Evolutionary conservation across 2,113 vertebrate species (phyloP).

Genomic region (Hylia prasina): DNA sequence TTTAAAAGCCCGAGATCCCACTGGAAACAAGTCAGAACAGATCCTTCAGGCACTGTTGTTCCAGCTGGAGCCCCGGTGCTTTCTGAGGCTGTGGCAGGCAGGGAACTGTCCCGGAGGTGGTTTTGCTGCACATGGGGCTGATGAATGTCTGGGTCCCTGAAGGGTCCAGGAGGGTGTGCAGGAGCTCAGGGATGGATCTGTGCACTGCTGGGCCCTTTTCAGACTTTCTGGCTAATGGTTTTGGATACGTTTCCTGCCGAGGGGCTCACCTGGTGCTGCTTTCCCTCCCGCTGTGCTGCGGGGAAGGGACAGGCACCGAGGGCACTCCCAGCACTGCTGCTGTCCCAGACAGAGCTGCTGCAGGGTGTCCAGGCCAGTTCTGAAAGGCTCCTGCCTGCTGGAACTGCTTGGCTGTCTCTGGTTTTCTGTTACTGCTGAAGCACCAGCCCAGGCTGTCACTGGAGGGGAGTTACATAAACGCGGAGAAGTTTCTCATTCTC

Average conservation of each 20-base stretch:
- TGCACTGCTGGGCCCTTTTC: background rate
- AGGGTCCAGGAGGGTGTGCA: background rate
- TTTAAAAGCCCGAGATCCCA: background rate
- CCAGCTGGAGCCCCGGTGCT: background rate
- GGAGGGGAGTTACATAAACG: background rate
- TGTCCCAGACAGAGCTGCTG: background rate
- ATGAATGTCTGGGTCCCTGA: background rate
- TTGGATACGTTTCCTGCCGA: background rate
- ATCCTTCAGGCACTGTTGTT: background rate
- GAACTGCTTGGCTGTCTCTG: background rate
- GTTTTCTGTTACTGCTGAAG: background rate
- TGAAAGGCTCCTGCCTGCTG: background rate
- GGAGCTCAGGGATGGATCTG: background rate
- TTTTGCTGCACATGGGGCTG: accelerated
- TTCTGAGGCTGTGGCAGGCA: background rate
- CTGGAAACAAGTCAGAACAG: background rate
- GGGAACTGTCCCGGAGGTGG: accelerated
- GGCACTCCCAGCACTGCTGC: background rate
- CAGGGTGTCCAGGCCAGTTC: background rate
- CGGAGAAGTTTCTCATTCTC: background rate
- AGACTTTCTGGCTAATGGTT: background rate
- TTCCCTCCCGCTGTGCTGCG: background rate
- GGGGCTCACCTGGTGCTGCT: background rate
- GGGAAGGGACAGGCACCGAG: background rate
- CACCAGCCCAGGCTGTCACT: background rate